Evolutionary conservation across 2,888 invertebrate genomes (phyloP).

Genomic region (Drosophila helvetica): DNA sequence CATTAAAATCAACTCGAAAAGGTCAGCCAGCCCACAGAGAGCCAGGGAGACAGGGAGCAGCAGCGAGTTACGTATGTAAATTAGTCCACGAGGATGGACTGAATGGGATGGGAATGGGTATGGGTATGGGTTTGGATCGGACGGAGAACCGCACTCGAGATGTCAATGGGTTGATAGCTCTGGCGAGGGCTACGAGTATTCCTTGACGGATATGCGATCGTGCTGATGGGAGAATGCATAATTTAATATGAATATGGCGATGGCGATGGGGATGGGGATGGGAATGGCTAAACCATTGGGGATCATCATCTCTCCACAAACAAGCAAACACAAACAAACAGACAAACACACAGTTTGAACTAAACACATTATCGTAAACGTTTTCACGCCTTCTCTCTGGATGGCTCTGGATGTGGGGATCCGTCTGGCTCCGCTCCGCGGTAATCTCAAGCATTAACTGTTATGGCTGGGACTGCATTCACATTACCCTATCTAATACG

Average conservation of each 20-base stretch:
- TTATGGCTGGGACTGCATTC: slow-evolving; percentile 31
- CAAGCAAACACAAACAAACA: slow-evolving; percentile 14
- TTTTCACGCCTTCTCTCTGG: slow-evolving; percentile 23
- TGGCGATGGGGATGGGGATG: background rate
- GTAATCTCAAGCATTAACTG: slow-evolving; percentile 58
- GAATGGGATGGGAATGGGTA: slow-evolving; percentile 6
- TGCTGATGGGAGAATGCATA: slow-evolving; percentile 3
- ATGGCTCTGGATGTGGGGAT: background rate
- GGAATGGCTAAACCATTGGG: background rate
- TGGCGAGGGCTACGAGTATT: slow-evolving; percentile 3
- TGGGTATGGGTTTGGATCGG: slow-evolving; percentile 9
- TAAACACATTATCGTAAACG: slow-evolving; percentile 47
- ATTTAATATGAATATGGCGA: background rate
- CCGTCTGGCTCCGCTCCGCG: slow-evolving; percentile 4
- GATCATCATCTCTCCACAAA: slow-evolving; percentile 11
- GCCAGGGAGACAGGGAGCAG: background rate
- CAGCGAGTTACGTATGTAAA: slow-evolving; percentile 62
- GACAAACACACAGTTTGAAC: slow-evolving; percentile 19
- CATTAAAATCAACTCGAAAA: slow-evolving; percentile 56
- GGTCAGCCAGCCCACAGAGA: slow-evolving; percentile 12
- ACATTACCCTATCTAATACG: slow-evolving; percentile 71
- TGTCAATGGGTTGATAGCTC: slow-evolving; percentile 60
- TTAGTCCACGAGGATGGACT: slow-evolving; percentile 57
- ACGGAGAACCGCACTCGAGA: slow-evolving; percentile 42
- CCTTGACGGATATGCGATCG: slow-evolving; percentile 9